Percentiles rank a stretch among this genome's conserved stretches.
These are phyloP conservation scores for Pollachius pollachius DNA, from an alignment of 2,113 vertebrate species.

Conservation along the genomic window DNA sequence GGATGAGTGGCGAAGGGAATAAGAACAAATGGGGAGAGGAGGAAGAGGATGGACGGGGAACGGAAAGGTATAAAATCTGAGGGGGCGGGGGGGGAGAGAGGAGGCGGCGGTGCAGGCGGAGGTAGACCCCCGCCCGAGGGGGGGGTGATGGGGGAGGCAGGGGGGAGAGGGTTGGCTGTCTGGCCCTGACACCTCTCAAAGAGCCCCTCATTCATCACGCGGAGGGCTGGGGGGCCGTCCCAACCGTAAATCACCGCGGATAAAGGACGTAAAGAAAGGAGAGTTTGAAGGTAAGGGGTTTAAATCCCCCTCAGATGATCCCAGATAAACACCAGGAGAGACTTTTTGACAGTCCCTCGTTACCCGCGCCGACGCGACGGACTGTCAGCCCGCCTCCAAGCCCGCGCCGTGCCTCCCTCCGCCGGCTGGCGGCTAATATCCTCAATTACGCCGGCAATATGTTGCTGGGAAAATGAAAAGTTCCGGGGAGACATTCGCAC, in stretches of 20 bases:
- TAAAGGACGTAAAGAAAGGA: conserved; percentile 72
- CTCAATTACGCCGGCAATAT: conserved; percentile 73
- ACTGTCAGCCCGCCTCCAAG: conserved; percentile 55
- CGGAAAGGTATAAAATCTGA: conserved; percentile 4
- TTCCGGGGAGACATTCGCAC: conserved; percentile 55
- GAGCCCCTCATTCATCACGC: conserved; percentile 73
- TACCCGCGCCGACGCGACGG: conserved; percentile 60
- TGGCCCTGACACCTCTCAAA: conserved; percentile 71
- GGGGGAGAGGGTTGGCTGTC: conserved; percentile 29
- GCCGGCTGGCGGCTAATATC: conserved; percentile 74
- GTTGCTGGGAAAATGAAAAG: conserved; percentile 65
- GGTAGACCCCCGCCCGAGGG: background rate
- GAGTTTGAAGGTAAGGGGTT: conserved; percentile 74
- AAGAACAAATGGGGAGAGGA: too few relatives aligned
- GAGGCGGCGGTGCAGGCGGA: background rate
- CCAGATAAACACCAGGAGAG: conserved; percentile 69
- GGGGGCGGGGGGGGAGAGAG: background rate
- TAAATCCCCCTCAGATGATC: conserved; percentile 74
- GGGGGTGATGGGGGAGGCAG: background rate
- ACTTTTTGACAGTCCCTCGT: conserved; percentile 71
- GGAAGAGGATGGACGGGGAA: conserved; percentile 12
- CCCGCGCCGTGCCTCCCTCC: conserved; percentile 64
- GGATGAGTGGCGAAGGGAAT: too few relatives aligned
- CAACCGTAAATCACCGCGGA: conserved; percentile 71
- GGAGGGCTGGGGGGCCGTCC: conserved; percentile 51